Conservation (phyloP, 2,888 invertebrate genomes). For the Sphinx pinastri region DNA sequence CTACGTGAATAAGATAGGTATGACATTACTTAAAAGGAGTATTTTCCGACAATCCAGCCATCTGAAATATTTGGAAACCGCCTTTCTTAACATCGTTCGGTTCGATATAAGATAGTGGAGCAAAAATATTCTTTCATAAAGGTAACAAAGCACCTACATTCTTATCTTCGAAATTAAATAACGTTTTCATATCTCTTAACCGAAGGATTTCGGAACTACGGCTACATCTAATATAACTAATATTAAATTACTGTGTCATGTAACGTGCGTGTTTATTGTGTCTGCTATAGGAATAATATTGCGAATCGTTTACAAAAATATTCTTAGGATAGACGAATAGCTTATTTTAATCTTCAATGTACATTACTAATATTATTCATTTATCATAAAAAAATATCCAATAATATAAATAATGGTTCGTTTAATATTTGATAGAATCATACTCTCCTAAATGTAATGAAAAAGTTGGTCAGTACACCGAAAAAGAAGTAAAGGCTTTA, state of each 20-base stretch:
- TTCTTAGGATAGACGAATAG: background rate
- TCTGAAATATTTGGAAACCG: slow-evolving; percentile 14
- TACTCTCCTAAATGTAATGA: no score
- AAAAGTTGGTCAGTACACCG: no score
- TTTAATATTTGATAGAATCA: no score
- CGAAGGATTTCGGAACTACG: slow-evolving; percentile 33
- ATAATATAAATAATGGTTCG: no score
- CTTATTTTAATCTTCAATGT: background rate
- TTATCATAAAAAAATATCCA: background rate
- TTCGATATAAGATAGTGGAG: slow-evolving; percentile 27
- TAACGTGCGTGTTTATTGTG: slow-evolving; percentile 24
- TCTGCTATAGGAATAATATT: slow-evolving; percentile 18
- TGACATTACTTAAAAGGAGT: slow-evolving; percentile 2
- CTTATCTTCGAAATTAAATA: slow-evolving; percentile 33
- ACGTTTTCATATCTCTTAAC: slow-evolving; percentile 33
- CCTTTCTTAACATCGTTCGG: slow-evolving; percentile 21
- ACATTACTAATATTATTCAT: background rate
- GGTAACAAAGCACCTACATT: slow-evolving; percentile 34
- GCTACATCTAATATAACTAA: slow-evolving; percentile 31
- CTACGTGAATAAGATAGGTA: background rate
- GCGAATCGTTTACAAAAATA: slow-evolving; percentile 7
- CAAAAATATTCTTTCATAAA: slow-evolving; percentile 30
- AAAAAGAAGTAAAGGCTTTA: no score
- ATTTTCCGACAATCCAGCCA: slow-evolving; percentile 12
- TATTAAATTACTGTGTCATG: slow-evolving; percentile 33